Conservation (phyloP, 2,888 invertebrate species). For the Tinea semifulvella region DNA sequence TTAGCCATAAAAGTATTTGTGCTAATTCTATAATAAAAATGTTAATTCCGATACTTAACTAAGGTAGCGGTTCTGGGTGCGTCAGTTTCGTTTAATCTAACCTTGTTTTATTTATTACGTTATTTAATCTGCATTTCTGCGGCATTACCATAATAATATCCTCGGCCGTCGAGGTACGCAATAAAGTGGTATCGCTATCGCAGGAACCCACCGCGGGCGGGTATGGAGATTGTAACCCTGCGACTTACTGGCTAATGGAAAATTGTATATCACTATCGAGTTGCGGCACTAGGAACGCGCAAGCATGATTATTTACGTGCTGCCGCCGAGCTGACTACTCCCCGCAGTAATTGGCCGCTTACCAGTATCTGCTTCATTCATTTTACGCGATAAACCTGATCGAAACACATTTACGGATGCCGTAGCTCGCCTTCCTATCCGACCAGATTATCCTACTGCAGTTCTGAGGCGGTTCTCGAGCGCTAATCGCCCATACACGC, state of each 20-base stretch:
- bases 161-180: slow-evolving; percentile 44
- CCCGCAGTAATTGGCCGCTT: slow-evolving; percentile 52
- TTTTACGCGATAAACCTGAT: slow-evolving; percentile 52
- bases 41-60: slow-evolving; percentile 5
- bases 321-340: slow-evolving; percentile 39
- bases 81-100: slow-evolving; percentile 28
- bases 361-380: slow-evolving; percentile 60
- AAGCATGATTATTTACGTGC: slow-evolving; percentile 55
- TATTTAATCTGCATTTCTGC: slow-evolving; percentile 50
- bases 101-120: slow-evolving; percentile 45
- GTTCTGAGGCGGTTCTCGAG: not conserved
- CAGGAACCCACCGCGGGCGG: slow-evolving; percentile 35
- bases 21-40: slow-evolving; percentile 6
- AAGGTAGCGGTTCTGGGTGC: not conserved
- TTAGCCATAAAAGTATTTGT: not conserved
- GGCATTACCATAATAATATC: slow-evolving; percentile 52
- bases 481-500: not conserved
- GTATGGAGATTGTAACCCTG: slow-evolving; percentile 41
- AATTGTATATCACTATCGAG: slow-evolving; percentile 54
- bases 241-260: slow-evolving; percentile 38
- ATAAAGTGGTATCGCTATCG: slow-evolving; percentile 46
- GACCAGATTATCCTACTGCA: slow-evolving; percentile 25
- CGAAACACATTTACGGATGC: slow-evolving; percentile 27
- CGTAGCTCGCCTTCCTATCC: slow-evolving; percentile 32
- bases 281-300: slow-evolving; percentile 52